Evolutionary conservation across 2,113 vertebrate species (phyloP), one percentile per base, ranked within the genome.

Genomic region (Mormyrus lacerda): DNA sequence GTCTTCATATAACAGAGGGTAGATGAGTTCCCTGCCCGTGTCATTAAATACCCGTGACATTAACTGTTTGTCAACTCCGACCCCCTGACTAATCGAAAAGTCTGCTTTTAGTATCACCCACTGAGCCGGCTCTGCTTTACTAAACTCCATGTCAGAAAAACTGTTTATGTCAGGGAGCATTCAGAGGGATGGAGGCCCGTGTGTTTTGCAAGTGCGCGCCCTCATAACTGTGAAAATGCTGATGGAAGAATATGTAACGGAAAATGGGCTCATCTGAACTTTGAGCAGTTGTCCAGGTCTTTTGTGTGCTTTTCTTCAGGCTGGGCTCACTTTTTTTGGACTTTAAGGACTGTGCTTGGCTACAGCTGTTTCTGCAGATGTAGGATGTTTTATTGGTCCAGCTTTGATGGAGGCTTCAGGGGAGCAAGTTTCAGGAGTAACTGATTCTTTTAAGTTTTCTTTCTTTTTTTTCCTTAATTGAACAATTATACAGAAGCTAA

Each of bases 1-100:
- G 6, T 45, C 24, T 84, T 45, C 39, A 13, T 21, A 24, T 84
- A 84, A 84, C 82, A 47, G 17, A 44, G 47, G 24, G 24, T 27
- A 44, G 82, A 45, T 35, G 45, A 45, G 45, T 24, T 83, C 44
- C 79, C 79, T 83, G 35, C 50, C 48, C 15, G 13, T 58, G 15
- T 88, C 88, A 48, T 89, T 84, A 90, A 88, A 89, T n/a, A 35
- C 87, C 87, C 27, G 42, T n/a, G 9, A 42, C 17, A 21, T n/a
- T 47, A 42, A 21, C 79, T 45, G 42, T n/a, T 84, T 47, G 8
- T 84, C 39, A 84, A 2, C 7, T 47, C 42, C 45, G 6, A 84
- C 82, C 82, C 19, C 15, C 42, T 19, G 42, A 84, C 61, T 69
- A 69, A 69, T 69, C 61, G 10, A 11, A 69, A 84, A 1, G 19